Conservation (phyloP, 2,797 vertebrate genomes). For the Vultur gryphus region DNA sequence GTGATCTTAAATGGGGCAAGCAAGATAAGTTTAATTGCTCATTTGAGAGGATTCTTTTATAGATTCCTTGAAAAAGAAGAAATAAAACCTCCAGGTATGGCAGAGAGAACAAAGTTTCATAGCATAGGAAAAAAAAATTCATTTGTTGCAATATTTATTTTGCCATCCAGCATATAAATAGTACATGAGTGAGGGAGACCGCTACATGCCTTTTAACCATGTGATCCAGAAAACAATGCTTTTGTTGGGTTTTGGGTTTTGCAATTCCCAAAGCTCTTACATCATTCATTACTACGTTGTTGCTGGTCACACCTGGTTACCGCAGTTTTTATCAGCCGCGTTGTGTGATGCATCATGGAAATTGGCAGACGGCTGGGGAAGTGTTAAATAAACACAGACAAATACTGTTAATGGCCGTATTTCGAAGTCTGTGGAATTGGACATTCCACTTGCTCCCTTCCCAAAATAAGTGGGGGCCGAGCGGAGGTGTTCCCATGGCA, state of each 20-base stretch:
- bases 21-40: neutral
- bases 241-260: neutral
- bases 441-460: neutral
- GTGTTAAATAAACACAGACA: neutral
- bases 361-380: neutral
- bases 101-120: neutral
- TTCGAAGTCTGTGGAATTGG: neutral
- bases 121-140: neutral
- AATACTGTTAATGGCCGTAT: neutral
- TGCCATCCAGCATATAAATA: neutral
- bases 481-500: accelerated
- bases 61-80: neutral
- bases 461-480: neutral
- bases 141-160: neutral
- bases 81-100: neutral
- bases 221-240: neutral
- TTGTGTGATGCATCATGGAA: neutral
- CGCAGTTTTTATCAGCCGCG: neutral
- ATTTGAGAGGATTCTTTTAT: neutral
- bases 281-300: neutral
- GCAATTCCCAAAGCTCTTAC: neutral
- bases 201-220: neutral
- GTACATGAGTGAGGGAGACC: neutral
- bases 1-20: neutral
- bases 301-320: neutral